These are phyloP conservation scores for Gymnorhina tibicen DNA, from an alignment of 2,113 vertebrate genomes.

Conservation along the genomic window DNA sequence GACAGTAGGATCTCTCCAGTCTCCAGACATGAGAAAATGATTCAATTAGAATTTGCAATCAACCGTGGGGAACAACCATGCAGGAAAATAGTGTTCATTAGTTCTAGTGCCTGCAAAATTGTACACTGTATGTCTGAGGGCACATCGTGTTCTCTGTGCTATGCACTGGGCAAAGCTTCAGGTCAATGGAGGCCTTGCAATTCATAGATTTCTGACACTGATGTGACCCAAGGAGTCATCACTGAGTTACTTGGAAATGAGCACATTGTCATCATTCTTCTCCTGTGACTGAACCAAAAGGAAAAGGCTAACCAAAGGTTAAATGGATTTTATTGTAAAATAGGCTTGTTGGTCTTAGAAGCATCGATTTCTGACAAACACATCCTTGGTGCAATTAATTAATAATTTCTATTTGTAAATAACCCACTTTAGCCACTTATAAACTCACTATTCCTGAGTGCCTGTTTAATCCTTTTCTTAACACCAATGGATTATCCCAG, in stretches of 20 bases:
- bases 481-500: neutral
- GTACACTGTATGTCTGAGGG: neutral
- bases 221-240: neutral
- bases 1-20: neutral
- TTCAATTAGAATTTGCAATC: conserved; percentile 8
- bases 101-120: neutral
- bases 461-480: neutral
- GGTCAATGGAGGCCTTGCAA: neutral
- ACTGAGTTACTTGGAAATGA: neutral
- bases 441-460: neutral
- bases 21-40: neutral
- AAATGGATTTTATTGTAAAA: neutral
- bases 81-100: neutral
- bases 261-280: neutral
- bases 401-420: neutral
- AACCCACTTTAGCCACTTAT: neutral
- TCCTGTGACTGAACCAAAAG: neutral
- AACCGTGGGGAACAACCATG: neutral
- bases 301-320: neutral
- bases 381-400: neutral
- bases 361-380: neutral
- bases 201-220: neutral
- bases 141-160: neutral
- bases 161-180: neutral
- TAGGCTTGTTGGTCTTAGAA: neutral